Evolutionary conservation across 2,797 vertebrate genomes (phyloP), one percentile per base, ranked within the genome.

Genomic region (Neoniphon sammara): DNA sequence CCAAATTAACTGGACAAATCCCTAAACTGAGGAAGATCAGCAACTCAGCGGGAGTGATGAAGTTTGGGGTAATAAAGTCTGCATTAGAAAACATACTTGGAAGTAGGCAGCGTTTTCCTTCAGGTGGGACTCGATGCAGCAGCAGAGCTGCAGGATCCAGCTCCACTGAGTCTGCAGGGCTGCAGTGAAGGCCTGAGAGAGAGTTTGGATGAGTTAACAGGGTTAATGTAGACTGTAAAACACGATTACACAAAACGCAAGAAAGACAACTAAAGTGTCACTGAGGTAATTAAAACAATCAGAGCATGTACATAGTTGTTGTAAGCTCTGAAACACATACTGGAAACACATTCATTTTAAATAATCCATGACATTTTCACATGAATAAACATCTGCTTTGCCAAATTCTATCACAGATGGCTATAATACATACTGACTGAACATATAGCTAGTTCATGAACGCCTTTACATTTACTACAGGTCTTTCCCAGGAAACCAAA

Each of bases 111-210:
- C 93, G 88, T 98, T 98, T 89, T 98, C 97, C 84, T 97, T 97
- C 57, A 98, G 93, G 87, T 98, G 97, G 0, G 95, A 93, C 87
- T 98, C 97, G 0, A 97, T 92, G 69, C 97, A 98, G 87, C 97
- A 98, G 87, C 97, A 98, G 46, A 98, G 88, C 93, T 98, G 97
- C 0, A 98, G 94, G 87, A 96, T 94, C 97, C 97, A 98, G 46
- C 97, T 97, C 97, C 97, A 98, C 92, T 98, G 97, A 0, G 97
- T 98, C 94, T 97, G 97, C 79, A 98, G 90, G 0, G 96, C 97
- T 0, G 94, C 96, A 70, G 95, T 96, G 91, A 98, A 98, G 0
- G 97, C 94, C 97, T 91, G 12, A 2, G 44, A 31, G 5, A n/a
- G 59, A 62, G 15, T 3, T 34, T 34, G 2, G 1, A 5, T 2